phyloP scores from a whole-genome alignment of 2,113 vertebrate species.

The Glaucomys volans region DNA sequence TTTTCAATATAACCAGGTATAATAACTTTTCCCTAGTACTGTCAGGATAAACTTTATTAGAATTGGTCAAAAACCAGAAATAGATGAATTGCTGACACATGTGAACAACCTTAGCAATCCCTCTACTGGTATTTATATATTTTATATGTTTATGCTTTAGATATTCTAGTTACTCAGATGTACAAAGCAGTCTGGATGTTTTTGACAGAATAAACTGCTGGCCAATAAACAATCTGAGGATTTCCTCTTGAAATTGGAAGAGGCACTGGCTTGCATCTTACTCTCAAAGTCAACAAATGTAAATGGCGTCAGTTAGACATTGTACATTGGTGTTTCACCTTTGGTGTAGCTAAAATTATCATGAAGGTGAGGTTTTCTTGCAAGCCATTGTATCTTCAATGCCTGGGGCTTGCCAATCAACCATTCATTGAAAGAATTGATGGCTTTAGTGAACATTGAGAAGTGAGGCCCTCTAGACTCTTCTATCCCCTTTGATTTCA shows the following conservation, averaged over 20 bases:
- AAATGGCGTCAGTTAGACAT: neutral
- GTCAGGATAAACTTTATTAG: slow-evolving; percentile 63
- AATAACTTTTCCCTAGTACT: slow-evolving; percentile 60
- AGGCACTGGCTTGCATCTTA: neutral
- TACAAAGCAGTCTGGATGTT: neutral
- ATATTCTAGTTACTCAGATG: neutral
- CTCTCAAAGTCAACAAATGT: neutral
- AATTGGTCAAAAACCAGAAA: slow-evolving; percentile 32
- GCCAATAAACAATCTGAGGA: neutral
- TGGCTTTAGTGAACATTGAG: neutral
- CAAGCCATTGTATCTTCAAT: neutral
- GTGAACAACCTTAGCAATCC: neutral
- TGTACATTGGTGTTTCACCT: neutral
- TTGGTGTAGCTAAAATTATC: neutral
- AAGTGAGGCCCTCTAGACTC: neutral
- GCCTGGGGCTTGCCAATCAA: neutral
- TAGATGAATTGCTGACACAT: neutral
- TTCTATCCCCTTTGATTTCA: neutral
- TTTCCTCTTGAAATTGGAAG: neutral
- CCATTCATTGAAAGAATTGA: neutral
- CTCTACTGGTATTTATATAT: neutral
- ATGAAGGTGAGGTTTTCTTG: neutral
- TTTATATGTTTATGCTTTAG: neutral
- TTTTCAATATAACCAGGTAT: slow-evolving; percentile 73
- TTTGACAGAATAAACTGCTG: neutral